Evolutionary conservation across 2,113 vertebrate species (phyloP), one percentile per base, ranked within the genome.

Genomic region (Coptodon rendalli): DNA sequence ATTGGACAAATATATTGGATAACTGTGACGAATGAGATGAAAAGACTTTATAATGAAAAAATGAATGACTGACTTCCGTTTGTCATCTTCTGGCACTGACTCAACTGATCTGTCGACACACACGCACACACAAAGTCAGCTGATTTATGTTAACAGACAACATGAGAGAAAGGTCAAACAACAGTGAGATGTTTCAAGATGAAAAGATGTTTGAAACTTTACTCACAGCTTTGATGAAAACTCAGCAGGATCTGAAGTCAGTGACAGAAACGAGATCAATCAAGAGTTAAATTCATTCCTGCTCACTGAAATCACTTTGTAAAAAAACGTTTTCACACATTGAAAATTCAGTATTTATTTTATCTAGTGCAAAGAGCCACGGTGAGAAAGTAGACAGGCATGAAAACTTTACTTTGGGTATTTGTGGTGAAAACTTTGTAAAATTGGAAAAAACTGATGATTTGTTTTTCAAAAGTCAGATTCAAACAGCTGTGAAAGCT

Each of bases 171-270:
- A 91, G 85, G 90, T 92, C 91, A 87, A 38, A 88, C 68, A n/a
- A 16, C 78, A 61, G 13, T 4, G 22, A 79, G n/a, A 16, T 4
- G 61, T 50, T 59, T 34, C 6, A 43, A 82, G 52, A 61, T 86
- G 38, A 63, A 59, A 61, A 19, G 31, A 43, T 24, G 29, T 80
- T 31, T 52, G 31, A 36, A 63, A 36, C 59, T 71, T 6, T 38
- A 92, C 92, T 93, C 13, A 94, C 94, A n/a, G 66, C 59, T 89
- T 92, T 80, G 86, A 84, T 53, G 89, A 82, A 19, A 89, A 83
- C 73, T 94, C 90, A 9, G 50, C 71, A 1, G 4, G 81, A 81
- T 85, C 92, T 94, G 92, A 22, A 8, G 43, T 43, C 54, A 85
- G 38, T 82, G 5, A 89, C 76, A 83, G 5, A 89, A 63, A 22